A percentile compares a stretch with the other conserved stretches of the same genome.
These are phyloP conservation scores for Aradus depressus DNA, from an alignment of 2,888 invertebrate species.

Conservation along the genomic window DNA sequence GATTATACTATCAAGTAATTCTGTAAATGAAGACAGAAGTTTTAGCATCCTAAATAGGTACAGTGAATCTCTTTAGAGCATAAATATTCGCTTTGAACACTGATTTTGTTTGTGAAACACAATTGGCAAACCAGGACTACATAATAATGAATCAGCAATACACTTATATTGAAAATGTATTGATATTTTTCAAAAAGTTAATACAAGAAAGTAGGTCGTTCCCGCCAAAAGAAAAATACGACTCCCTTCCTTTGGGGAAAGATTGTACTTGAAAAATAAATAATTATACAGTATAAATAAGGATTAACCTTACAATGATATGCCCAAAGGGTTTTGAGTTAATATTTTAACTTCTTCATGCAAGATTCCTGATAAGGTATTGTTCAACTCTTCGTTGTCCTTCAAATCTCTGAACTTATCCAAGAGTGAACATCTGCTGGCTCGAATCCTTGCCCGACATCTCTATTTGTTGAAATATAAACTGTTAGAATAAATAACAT, in stretches of 20 bases:
- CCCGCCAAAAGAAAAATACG: background rate
- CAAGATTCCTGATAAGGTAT: constrained; percentile 34
- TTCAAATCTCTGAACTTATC: constrained; percentile 32
- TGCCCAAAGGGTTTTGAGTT: constrained; percentile 25
- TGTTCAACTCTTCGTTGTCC: constrained; percentile 29
- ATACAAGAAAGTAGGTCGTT: background rate
- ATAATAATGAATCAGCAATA: no score
- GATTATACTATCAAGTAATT: no score
- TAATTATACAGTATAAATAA: background rate
- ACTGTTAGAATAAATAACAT: background rate
- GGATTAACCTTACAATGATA: background rate
- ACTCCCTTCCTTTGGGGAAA: no score
- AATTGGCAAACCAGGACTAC: no score
- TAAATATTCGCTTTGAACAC: no score
- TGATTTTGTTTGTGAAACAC: no score
- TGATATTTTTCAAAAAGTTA: background rate
- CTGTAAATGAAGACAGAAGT: no score
- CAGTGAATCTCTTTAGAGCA: no score
- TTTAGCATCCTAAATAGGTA: no score
- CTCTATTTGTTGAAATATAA: constrained; percentile 4
- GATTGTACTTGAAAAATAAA: background rate
- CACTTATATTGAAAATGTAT: no score
- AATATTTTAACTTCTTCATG: constrained; percentile 34
- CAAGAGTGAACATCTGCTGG: constrained; percentile 30
- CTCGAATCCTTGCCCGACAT: constrained; percentile 21